phyloP scores from a whole-genome alignment of 2,113 vertebrate genomes.

The Hippocampus mohnikei region DNA sequence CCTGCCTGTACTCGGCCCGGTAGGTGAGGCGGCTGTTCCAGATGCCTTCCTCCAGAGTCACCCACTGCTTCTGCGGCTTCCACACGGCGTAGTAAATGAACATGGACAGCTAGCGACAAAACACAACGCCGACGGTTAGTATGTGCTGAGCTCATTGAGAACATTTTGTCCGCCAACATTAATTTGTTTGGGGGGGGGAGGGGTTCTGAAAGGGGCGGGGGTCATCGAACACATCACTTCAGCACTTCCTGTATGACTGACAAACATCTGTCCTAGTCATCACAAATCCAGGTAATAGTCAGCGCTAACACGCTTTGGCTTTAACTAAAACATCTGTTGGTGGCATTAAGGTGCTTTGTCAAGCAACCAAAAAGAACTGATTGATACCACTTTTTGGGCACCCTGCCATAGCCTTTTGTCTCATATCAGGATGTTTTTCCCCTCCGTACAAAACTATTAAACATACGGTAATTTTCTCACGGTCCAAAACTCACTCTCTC shows the following conservation, averaged over 20 bases:
- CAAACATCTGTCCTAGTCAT: neutral
- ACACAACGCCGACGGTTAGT: neutral
- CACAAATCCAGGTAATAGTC: neutral
- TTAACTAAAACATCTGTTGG: neutral
- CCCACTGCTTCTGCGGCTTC: slow-evolving; percentile 89
- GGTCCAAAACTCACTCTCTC: too few relatives aligned
- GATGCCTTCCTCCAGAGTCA: slow-evolving; percentile 78
- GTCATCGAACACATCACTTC: neutral
- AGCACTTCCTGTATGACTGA: neutral
- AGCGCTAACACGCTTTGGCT: neutral
- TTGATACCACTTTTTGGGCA: neutral
- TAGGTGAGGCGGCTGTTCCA: slow-evolving; percentile 82
- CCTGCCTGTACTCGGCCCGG: slow-evolving; percentile 66
- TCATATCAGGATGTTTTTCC: too few relatives aligned
- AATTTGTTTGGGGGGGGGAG: neutral
- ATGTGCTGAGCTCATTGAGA: neutral
- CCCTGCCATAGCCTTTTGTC: too few relatives aligned
- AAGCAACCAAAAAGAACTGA: neutral
- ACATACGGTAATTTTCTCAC: too few relatives aligned
- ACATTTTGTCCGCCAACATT: neutral
- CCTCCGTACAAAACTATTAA: too few relatives aligned
- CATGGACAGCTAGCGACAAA: slow-evolving; percentile 71
- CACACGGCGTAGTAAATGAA: slow-evolving; percentile 90
- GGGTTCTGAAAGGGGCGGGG: too few relatives aligned
- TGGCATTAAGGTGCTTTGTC: neutral